Base-by-base conservation (phyloP, 2,797 vertebrate genomes). In the Diplodus sargus region DNA sequence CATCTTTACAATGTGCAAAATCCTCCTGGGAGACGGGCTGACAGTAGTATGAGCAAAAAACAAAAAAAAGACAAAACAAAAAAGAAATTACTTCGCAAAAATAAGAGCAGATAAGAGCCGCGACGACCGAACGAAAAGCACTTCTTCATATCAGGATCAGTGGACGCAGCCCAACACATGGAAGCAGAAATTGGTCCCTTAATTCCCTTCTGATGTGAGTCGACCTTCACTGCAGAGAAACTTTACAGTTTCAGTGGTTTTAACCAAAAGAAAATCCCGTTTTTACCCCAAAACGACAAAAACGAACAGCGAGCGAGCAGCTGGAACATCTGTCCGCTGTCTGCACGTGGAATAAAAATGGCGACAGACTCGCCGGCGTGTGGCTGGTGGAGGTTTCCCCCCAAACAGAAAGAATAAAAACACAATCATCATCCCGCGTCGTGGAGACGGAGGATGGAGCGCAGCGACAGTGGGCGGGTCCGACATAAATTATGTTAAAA, bases 1-100 rank as follows among this genome's bases (percentile, higher is more conserved):
- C 95, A 95, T 96, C 97, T 98, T 97, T 97, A 98, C 97, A 98
- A 97, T 98, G 98, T 99, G 98, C 98, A 99, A 99, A 97, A 97
- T 96, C 96, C 96, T 97, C 96, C 96, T 88, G 90, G 86, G 90
- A 91, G 61, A 94, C 91, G 89, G 91, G 93, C 94, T 57, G 87
- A 96, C 96, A 97, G 96, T 96, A 96, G 96, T 96, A 96, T 88
- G 93, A 95, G 92, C 92, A 65, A 81, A 77, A 45, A 6, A 34
- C 63, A 69, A 54, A 64, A 66, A 42, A 60, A 62, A 66, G 83
- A 47, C 75, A 39, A 63, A 58, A 28, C 10, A 22, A 45, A 48
- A 77, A 11, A 52, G 30, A 17, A 22, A 68, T n/a, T 14, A 8
- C 18, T 34, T 34, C 34, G 34, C 43, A 45, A 25, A 59, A 70